Conservation (phyloP, 2,888 invertebrate species). For the Geotrupes spiniger region DNA sequence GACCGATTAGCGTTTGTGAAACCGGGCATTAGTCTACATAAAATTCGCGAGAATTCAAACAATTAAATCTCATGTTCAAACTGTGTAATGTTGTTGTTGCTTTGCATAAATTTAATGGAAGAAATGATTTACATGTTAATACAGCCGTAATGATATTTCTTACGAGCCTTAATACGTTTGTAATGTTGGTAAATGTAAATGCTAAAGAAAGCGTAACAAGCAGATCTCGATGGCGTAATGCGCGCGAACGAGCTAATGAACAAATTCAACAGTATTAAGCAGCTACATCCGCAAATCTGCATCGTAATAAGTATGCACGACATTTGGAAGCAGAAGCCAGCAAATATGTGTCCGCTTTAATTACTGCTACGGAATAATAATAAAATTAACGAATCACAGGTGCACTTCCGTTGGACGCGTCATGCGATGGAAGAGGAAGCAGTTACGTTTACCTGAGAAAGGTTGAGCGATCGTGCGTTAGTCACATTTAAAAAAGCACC, state of each 20-base stretch:
- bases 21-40: too few relatives aligned
- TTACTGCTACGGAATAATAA: conserved; percentile 38
- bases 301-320: conserved; percentile 27
- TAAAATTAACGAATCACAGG: conserved; percentile 41
- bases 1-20: too few relatives aligned
- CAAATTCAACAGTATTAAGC: neutral
- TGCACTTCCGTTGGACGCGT: conserved; percentile 35
- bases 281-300: conserved; percentile 3
- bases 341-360: conserved; percentile 36
- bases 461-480: conserved; percentile 6
- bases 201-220: conserved; percentile 3
- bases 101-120: too few relatives aligned
- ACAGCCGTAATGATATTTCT: too few relatives aligned
- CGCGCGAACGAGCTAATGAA: neutral
- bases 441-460: conserved; percentile 8
- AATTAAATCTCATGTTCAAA: too few relatives aligned
- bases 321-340: conserved; percentile 28
- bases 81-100: too few relatives aligned
- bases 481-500: conserved; percentile 3
- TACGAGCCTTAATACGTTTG: too few relatives aligned
- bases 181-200: neutral
- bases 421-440: conserved; percentile 25
- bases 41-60: too few relatives aligned
- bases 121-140: too few relatives aligned
- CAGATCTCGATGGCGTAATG: neutral